Evolutionary conservation across 92 coral and sea anemone species (phyloP).

Genomic region (Parazoanthus swiftii): DNA sequence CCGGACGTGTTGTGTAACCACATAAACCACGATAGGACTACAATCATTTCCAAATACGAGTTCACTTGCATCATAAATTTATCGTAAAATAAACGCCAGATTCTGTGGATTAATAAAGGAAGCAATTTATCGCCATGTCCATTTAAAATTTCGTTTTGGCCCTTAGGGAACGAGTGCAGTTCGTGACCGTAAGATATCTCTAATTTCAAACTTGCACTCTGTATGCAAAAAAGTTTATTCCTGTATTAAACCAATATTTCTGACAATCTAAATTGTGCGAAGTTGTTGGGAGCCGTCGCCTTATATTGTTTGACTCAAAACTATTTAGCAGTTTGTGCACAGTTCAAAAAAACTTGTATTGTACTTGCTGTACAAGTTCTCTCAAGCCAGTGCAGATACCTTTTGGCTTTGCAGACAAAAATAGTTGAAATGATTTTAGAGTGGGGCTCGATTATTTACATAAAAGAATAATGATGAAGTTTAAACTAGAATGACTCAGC

Average conservation of each 20-base stretch:
- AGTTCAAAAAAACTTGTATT: background rate
- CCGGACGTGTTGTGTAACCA: too few relatives aligned
- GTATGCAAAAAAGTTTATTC: background rate
- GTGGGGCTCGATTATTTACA: background rate
- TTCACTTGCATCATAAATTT: too few relatives aligned
- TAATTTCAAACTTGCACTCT: too few relatives aligned
- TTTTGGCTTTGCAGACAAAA: background rate
- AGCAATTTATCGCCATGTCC: too few relatives aligned
- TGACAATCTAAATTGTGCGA: background rate
- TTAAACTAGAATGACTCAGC: slow-evolving; percentile 28
- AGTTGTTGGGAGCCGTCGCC: background rate
- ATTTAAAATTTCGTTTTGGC: too few relatives aligned
- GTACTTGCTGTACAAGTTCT: too few relatives aligned
- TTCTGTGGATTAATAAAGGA: too few relatives aligned
- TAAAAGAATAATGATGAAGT: background rate
- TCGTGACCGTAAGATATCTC: too few relatives aligned
- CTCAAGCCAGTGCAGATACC: background rate
- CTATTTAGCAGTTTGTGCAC: background rate
- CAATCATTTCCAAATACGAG: too few relatives aligned
- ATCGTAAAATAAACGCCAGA: too few relatives aligned
- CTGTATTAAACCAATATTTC: background rate
- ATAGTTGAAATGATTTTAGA: background rate
- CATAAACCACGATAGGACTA: too few relatives aligned
- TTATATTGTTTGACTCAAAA: background rate
- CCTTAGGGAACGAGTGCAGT: too few relatives aligned